Conservation (phyloP, 1,140 invertebrate species). For the Drosophila sucinea region DNA sequence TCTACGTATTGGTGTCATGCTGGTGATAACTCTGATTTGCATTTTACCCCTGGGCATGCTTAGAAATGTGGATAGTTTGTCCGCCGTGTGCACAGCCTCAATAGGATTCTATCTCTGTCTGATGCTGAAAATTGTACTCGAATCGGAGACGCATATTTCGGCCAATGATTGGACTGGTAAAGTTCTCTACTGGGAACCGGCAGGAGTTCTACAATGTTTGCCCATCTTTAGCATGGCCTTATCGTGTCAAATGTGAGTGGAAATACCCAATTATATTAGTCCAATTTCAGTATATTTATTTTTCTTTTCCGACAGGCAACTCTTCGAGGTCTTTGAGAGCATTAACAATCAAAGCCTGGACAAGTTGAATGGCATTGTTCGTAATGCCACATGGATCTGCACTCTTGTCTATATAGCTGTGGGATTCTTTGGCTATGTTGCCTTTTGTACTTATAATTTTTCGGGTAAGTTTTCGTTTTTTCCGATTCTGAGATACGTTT, state of each 20-base stretch:
- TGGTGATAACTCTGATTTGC: constrained; percentile 90
- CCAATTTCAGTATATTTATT: constrained; percentile 12
- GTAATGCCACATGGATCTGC: constrained; percentile 95
- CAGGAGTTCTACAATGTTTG: constrained; percentile 93
- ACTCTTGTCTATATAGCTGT: constrained; percentile 93
- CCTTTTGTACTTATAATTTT: constrained; percentile 91
- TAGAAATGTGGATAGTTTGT: constrained; percentile 95
- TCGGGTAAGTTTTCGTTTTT: constrained; percentile 87
- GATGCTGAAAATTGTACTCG: constrained; percentile 92
- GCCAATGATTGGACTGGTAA: constrained; percentile 89
- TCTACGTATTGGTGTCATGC: constrained; percentile 67
- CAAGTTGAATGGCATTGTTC: constrained; percentile 94
- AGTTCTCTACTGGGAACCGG: constrained; percentile 92
- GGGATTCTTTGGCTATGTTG: constrained; percentile 97
- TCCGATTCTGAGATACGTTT: neutral
- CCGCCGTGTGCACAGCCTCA: constrained; percentile 93
- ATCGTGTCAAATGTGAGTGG: constrained; percentile 95
- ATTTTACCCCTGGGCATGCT: constrained; percentile 95
- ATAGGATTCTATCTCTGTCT: constrained; percentile 96
- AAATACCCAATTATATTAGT: neutral
- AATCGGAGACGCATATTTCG: constrained; percentile 90
- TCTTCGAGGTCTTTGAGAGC: constrained; percentile 97
- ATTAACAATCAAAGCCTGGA: constrained; percentile 94
- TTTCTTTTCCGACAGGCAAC: constrained; percentile 86
- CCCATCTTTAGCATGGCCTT: constrained; percentile 98